Evolutionary conservation across 2,797 vertebrate genomes (phyloP).

Genomic region (Bovichtus variegatus): DNA sequence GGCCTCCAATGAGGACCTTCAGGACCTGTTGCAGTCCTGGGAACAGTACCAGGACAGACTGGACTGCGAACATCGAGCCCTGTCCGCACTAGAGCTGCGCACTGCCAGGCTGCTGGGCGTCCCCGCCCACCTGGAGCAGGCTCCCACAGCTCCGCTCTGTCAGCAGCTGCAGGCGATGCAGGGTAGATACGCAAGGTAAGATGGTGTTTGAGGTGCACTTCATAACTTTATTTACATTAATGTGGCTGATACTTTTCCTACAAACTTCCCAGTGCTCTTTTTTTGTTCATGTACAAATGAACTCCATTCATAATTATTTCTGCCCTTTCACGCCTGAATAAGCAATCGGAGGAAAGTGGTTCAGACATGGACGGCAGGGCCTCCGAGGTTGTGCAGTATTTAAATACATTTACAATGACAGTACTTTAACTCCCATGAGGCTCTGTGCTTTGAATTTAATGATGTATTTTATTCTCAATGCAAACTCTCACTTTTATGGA

Average conservation of each 20-base stretch:
- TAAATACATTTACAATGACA: not conserved
- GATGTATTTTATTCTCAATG: not conserved
- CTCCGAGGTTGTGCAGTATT: not conserved
- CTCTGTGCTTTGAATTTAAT: not conserved
- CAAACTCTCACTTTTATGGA: not conserved
- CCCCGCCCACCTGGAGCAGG: constrained; percentile 75
- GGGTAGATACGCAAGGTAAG: constrained; percentile 87
- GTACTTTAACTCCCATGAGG: not conserved
- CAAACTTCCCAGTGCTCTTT: not conserved
- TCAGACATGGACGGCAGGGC: not conserved
- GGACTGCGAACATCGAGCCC: constrained; percentile 87
- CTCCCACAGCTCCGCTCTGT: constrained; percentile 79
- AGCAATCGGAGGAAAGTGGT: not conserved
- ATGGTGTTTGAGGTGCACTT: not conserved
- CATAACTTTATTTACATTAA: not conserved
- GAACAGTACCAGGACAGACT: constrained; percentile 87
- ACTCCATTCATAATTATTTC: not conserved
- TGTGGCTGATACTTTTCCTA: not conserved
- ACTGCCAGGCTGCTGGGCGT: constrained; percentile 82
- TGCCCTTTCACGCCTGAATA: not conserved
- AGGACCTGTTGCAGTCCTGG: constrained; percentile 83
- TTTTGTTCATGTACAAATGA: not conserved
- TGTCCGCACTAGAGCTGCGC: constrained; percentile 88
- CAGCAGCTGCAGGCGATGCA: constrained; percentile 89
- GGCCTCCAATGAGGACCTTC: constrained; percentile 84